Conservation (phyloP, 2,797 vertebrate genomes). For the Acanthopagrus latus region DNA sequence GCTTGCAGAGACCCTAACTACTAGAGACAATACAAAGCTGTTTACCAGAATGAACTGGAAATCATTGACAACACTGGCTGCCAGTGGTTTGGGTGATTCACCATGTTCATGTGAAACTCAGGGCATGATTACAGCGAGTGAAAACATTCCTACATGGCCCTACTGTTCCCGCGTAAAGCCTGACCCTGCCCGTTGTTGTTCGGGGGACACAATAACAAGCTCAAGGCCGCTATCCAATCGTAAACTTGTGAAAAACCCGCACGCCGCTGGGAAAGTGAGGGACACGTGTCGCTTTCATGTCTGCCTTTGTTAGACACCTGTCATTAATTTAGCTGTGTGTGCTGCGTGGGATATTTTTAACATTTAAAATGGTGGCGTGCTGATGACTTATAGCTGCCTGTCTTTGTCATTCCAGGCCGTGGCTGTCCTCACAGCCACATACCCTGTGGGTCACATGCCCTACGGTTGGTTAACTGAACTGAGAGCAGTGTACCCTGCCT, state of each 20-base stretch:
- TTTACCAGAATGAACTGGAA: conserved; percentile 82
- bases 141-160: conserved; percentile 72
- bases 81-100: conserved; percentile 79
- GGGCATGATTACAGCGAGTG: conserved; percentile 61
- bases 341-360: conserved; percentile 37
- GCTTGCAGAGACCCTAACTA: conserved; percentile 62
- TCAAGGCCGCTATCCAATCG: conserved; percentile 44
- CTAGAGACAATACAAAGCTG: conserved; percentile 79
- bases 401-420: conserved; percentile 89
- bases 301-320: conserved; percentile 46
- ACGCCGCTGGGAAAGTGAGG: conserved; percentile 39
- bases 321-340: conserved; percentile 41
- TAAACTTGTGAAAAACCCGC: conserved; percentile 39
- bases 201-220: conserved; percentile 63
- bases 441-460: conserved; percentile 99
- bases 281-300: conserved; percentile 28
- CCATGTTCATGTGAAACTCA: conserved; percentile 63
- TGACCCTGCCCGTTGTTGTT: conserved; percentile 61
- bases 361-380: conserved; percentile 22
- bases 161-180: conserved; percentile 54
- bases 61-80: conserved; percentile 72
- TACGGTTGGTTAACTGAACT: conserved; percentile 99
- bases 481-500: conserved; percentile 97
- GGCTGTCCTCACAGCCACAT: conserved; percentile 96
- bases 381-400: conserved; percentile 41